Conservation (phyloP, 2,888 invertebrate genomes). For the Zhengitettix transpicula region DNA sequence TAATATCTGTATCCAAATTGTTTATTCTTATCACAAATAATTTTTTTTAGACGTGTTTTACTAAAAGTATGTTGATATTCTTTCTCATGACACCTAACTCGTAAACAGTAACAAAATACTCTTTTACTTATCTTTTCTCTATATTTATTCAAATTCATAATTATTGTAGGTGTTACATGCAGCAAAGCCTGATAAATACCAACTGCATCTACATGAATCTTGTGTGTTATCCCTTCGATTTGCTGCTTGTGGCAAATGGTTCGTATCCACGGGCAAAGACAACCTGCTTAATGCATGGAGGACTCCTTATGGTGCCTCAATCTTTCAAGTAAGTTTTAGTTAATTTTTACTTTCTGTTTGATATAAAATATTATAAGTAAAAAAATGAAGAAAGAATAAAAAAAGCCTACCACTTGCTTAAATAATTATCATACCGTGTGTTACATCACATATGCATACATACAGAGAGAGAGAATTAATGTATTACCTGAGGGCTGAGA, state of each 20-base stretch:
- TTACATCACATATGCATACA: too few relatives aligned
- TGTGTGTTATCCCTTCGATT: slow-evolving; percentile 92
- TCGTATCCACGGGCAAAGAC: slow-evolving; percentile 97
- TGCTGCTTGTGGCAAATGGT: slow-evolving; percentile 95
- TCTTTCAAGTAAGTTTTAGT: slow-evolving; percentile 69
- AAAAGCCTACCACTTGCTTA: too few relatives aligned
- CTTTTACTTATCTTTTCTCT: background rate
- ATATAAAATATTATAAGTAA: too few relatives aligned
- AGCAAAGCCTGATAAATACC: slow-evolving; percentile 86
- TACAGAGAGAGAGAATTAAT: too few relatives aligned
- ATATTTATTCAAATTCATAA: background rate
- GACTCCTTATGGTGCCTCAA: slow-evolving; percentile 93
- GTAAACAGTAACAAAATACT: background rate
- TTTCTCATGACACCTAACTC: background rate
- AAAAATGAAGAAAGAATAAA: too few relatives aligned
- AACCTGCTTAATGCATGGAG: slow-evolving; percentile 95
- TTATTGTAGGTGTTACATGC: slow-evolving; percentile 46
- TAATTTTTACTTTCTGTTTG: background rate
- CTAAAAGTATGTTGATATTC: background rate
- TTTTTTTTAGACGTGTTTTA: background rate
- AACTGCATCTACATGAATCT: slow-evolving; percentile 87
- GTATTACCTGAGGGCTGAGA: too few relatives aligned
- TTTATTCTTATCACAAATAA: too few relatives aligned
- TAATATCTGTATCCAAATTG: too few relatives aligned
- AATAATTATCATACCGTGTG: too few relatives aligned